A percentile compares a stretch with the other conserved stretches of the same genome.
phyloP scores from a whole-genome alignment of 1,140 invertebrate species.

The Drosophila leontia region DNA sequence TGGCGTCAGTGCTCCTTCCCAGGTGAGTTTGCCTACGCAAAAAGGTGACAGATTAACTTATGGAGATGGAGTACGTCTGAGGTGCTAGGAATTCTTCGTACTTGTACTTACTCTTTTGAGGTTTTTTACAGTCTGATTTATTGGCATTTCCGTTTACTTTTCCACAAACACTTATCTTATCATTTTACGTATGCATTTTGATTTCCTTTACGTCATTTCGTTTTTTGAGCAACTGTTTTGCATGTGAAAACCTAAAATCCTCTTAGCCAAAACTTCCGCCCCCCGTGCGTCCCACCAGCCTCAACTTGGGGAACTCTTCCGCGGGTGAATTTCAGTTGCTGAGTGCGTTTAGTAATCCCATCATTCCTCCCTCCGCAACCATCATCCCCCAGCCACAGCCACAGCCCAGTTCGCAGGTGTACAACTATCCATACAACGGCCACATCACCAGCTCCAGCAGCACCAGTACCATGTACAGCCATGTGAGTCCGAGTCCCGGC shows the following conservation, averaged over 20 bases:
- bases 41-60: background rate
- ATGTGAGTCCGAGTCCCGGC: conserved; percentile 52
- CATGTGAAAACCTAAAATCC: conserved; percentile 49
- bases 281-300: conserved; percentile 64
- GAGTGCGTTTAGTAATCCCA: conserved; percentile 69
- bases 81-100: conserved; percentile 41
- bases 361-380: conserved; percentile 36
- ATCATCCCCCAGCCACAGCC: conserved; percentile 49
- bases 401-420: conserved; percentile 53
- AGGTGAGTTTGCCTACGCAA: conserved; percentile 60
- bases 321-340: conserved; percentile 62
- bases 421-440: conserved; percentile 38
- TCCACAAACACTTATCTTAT: conserved; percentile 46
- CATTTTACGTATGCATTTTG: conserved; percentile 66
- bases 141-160: conserved; percentile 52
- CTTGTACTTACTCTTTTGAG: conserved; percentile 49
- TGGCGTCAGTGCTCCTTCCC: conserved; percentile 63
- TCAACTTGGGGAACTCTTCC: conserved; percentile 38
- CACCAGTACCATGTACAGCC: conserved; percentile 29
- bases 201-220: conserved; percentile 40
- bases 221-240: conserved; percentile 66
- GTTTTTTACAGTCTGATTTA: conserved; percentile 56
- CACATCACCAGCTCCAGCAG: conserved; percentile 38
- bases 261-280: conserved; percentile 52
- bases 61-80: conserved; percentile 13